Percentiles rank a stretch among this genome's conserved stretches.
Evolutionary conservation across 2,113 vertebrate species (phyloP).

Genomic region (Alectura lathami): DNA sequence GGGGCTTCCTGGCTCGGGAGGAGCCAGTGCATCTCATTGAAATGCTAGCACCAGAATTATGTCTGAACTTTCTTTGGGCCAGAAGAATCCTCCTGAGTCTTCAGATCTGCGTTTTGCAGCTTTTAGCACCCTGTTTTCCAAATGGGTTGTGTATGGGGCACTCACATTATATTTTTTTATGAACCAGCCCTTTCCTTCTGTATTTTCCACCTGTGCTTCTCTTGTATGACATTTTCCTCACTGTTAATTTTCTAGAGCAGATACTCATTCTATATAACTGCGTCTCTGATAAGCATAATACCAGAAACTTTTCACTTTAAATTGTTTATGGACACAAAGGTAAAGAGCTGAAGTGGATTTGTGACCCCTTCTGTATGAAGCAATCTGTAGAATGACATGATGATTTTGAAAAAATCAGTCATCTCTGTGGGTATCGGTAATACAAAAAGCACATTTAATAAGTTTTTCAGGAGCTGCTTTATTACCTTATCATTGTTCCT

Average conservation of each 20-base stretch:
- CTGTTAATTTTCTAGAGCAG: background rate
- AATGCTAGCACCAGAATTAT: background rate
- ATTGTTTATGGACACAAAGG: background rate
- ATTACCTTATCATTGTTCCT: slow-evolving; percentile 47
- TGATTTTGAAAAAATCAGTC: slow-evolving; percentile 4
- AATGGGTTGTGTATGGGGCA: background rate
- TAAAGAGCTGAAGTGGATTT: slow-evolving; percentile 8
- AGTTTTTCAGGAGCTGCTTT: slow-evolving; percentile 39
- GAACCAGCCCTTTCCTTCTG: background rate
- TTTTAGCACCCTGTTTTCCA: background rate
- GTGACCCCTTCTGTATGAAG: slow-evolving; percentile 13
- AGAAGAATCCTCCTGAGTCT: background rate
- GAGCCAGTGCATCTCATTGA: background rate
- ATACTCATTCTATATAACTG: accelerated
- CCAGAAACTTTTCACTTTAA: background rate
- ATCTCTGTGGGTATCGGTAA: background rate
- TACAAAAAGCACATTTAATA: slow-evolving; percentile 12
- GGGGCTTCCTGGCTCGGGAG: background rate
- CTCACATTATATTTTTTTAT: background rate
- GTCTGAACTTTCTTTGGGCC: background rate
- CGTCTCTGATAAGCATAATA: background rate
- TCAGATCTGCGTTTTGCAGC: background rate
- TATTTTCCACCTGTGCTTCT: background rate
- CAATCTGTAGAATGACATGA: background rate
- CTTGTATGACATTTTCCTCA: background rate